phyloP scores from a whole-genome alignment of 2,888 invertebrate genomes.

The Pheosia tremula region DNA sequence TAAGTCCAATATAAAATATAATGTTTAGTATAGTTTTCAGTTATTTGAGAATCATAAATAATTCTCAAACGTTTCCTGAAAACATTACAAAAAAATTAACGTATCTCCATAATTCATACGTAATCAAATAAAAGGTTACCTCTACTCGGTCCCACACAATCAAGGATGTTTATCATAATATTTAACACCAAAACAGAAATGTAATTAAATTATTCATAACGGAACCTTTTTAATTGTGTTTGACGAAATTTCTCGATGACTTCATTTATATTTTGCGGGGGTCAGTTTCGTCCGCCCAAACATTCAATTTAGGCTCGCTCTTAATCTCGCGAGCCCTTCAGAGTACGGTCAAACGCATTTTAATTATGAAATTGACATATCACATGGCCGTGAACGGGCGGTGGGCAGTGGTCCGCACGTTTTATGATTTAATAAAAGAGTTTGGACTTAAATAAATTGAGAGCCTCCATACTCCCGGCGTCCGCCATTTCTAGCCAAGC shows the following conservation, averaged over 20 bases:
- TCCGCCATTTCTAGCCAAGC: constrained; percentile 62
- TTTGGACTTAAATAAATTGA: constrained; percentile 76
- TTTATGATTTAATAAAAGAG: constrained; percentile 83
- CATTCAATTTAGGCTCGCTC: constrained; percentile 70
- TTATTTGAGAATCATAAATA: too few relatives aligned
- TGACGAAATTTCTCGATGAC: constrained; percentile 66
- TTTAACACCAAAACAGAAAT: constrained; percentile 35
- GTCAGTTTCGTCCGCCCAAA: constrained; percentile 55
- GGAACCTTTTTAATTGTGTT: constrained; percentile 71
- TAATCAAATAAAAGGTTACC: not conserved
- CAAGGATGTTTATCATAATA: constrained; percentile 36
- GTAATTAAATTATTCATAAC: constrained; percentile 62
- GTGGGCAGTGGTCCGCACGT: constrained; percentile 57
- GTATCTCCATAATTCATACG: not conserved
- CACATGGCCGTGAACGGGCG: constrained; percentile 50
- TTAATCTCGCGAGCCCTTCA: constrained; percentile 70
- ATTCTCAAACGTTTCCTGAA: too few relatives aligned
- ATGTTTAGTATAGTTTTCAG: too few relatives aligned
- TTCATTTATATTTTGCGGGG: constrained; percentile 66
- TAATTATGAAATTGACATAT: constrained; percentile 84
- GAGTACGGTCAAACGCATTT: constrained; percentile 81
- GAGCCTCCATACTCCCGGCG: constrained; percentile 47
- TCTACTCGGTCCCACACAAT: constrained; percentile 11
- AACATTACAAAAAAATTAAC: too few relatives aligned
- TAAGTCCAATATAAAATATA: too few relatives aligned